phyloP scores from a whole-genome alignment of 1,140 invertebrate genomes.

The Drosophila nikananu region DNA sequence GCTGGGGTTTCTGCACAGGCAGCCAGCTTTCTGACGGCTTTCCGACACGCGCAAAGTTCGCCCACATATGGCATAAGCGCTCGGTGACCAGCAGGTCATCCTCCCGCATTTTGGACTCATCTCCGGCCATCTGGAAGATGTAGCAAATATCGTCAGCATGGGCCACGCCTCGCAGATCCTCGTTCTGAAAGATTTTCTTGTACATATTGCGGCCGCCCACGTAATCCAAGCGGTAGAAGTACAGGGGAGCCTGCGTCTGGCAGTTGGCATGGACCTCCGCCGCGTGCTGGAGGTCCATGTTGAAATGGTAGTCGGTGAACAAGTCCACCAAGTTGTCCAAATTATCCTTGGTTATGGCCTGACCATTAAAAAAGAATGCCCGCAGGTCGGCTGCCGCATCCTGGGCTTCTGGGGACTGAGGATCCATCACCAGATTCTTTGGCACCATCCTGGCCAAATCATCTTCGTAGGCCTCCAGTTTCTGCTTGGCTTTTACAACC shows the following conservation, averaged over 20 bases:
- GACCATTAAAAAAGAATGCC: constrained; percentile 72
- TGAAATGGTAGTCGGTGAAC: constrained; percentile 73
- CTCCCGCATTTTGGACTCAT: constrained; percentile 85
- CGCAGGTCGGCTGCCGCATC: constrained; percentile 60
- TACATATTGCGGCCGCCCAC: constrained; percentile 87
- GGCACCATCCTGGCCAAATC: constrained; percentile 72
- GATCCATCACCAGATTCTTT: constrained; percentile 44
- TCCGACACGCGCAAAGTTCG: constrained; percentile 88
- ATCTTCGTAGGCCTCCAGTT: constrained; percentile 55
- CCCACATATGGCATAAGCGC: constrained; percentile 87
- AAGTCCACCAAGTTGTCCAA: constrained; percentile 64
- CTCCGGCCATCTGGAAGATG: constrained; percentile 87
- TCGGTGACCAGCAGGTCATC: constrained; percentile 85
- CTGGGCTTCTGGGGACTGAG: constrained; percentile 22
- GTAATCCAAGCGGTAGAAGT: constrained; percentile 86
- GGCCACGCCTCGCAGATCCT: constrained; percentile 86
- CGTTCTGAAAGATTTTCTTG: constrained; percentile 82
- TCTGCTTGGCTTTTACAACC: constrained; percentile 47
- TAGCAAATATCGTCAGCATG: constrained; percentile 88
- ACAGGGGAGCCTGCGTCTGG: constrained; percentile 66
- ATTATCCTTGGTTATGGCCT: constrained; percentile 34
- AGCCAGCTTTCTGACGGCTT: constrained; percentile 76
- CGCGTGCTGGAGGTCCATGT: constrained; percentile 59
- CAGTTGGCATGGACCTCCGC: constrained; percentile 63
- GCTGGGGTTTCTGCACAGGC: constrained; percentile 46